Conservation (phyloP, 2,797 vertebrate genomes). For the Cyprinella venusta region DNA sequence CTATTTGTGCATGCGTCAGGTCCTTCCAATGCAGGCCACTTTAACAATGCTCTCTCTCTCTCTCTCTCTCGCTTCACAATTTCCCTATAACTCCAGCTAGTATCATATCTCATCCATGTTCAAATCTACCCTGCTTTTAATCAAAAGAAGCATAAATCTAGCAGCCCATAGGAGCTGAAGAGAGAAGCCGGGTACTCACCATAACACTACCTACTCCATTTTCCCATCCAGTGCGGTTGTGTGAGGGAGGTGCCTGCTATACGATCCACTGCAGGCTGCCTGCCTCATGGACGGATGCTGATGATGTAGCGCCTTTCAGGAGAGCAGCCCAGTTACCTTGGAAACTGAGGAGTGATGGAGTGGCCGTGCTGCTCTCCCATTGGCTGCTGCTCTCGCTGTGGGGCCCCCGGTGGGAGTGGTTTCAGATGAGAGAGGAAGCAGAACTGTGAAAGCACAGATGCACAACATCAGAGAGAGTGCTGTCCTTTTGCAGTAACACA, state of each 20-base stretch:
- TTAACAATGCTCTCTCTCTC: constrained; percentile 67
- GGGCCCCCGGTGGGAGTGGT: constrained; percentile 58
- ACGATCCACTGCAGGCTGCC: constrained; percentile 86
- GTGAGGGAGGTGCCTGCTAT: constrained; percentile 87
- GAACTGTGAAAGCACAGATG: constrained; percentile 15
- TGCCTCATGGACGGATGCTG: constrained; percentile 70
- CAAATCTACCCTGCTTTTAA: constrained; percentile 34
- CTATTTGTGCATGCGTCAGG: constrained; percentile 78
- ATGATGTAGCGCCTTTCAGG: constrained; percentile 91
- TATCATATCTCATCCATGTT: constrained; percentile 65
- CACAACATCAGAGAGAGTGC: constrained; percentile 9
- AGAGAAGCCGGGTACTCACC: constrained; percentile 76
- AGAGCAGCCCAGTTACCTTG: constrained; percentile 90
- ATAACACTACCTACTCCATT: constrained; percentile 78
- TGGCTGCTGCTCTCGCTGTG: constrained; percentile 75
- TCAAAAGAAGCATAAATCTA: constrained; percentile 32
- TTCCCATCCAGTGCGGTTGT: constrained; percentile 80
- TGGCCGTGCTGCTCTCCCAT: constrained; percentile 85
- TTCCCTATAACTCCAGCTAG: constrained; percentile 53
- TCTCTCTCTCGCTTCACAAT: constrained; percentile 5
- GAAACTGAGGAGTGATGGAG: constrained; percentile 93
- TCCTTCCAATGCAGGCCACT: constrained; percentile 69
- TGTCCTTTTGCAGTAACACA: neutral
- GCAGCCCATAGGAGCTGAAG: constrained; percentile 15
- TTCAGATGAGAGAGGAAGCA: constrained; percentile 42